Evolutionary conservation across 2,113 vertebrate genomes (phyloP).

Genomic region (Protomyctophum bolini): DNA sequence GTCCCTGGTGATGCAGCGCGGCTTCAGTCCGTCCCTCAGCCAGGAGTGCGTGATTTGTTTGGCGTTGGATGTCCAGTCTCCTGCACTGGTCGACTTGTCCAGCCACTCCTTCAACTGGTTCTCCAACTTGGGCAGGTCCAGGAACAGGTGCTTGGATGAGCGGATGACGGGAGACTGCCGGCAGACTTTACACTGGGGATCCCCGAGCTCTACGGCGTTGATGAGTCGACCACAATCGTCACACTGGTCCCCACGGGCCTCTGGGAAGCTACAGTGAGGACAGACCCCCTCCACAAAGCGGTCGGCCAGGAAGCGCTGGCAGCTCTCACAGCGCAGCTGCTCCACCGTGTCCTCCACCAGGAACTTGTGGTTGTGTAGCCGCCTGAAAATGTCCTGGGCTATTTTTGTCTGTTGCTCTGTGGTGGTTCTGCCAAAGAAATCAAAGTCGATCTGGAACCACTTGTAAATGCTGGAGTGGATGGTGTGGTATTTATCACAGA

Average conservation of each 20-base stretch:
- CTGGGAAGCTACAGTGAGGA: conserved; percentile 87
- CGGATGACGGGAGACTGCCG: conserved; percentile 81
- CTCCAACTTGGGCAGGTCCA: conserved; percentile 93
- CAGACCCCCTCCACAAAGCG: conserved; percentile 96
- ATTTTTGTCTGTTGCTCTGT: conserved; percentile 89
- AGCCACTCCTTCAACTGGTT: conserved; percentile 87
- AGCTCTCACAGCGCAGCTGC: conserved; percentile 89
- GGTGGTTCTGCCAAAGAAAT: conserved; percentile 94
- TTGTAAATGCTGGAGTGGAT: conserved; percentile 87
- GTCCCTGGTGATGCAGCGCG: conserved; percentile 95
- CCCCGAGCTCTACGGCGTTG: conserved; percentile 93
- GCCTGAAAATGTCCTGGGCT: conserved; percentile 92
- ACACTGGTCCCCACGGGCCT: conserved; percentile 95
- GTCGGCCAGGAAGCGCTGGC: conserved; percentile 90
- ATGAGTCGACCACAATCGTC: conserved; percentile 96
- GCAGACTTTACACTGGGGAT: conserved; percentile 93
- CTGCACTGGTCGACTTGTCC: conserved; percentile 75
- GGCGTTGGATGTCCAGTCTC: conserved; percentile 92
- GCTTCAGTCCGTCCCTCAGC: conserved; percentile 92
- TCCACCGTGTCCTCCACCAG: conserved; percentile 87
- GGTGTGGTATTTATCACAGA: conserved; percentile 91
- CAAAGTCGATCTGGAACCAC: conserved; percentile 94
- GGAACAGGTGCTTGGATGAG: conserved; percentile 90
- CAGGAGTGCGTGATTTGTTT: conserved; percentile 92
- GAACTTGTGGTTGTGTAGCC: conserved; percentile 80